Conservation (phyloP, 1,140 invertebrate species). For the Pseudomyrmex cubaensis region DNA sequence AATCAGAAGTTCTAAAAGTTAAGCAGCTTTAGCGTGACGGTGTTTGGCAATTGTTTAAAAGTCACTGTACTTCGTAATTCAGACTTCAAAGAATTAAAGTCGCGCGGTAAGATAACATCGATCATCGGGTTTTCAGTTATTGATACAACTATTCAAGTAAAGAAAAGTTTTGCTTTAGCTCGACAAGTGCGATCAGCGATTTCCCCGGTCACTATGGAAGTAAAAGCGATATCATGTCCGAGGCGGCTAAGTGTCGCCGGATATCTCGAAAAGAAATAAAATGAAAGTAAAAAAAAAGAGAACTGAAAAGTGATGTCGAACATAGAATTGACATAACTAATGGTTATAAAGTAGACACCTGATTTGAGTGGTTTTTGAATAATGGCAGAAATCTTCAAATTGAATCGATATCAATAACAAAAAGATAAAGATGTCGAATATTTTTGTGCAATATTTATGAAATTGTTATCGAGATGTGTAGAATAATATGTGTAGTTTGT, state of each 20-base stretch:
- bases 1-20: neutral
- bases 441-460: neutral
- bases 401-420: slow-evolving; percentile 29
- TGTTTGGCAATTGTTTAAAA: neutral
- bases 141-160: neutral
- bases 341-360: slow-evolving; percentile 50
- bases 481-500: too few species aligned
- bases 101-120: neutral
- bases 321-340: slow-evolving; percentile 57
- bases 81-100: neutral
- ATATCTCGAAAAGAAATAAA: slow-evolving; percentile 29
- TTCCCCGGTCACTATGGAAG: slow-evolving; percentile 22
- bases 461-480: neutral
- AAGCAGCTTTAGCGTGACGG: neutral
- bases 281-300: neutral
- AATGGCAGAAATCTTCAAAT: slow-evolving; percentile 37
- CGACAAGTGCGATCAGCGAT: neutral
- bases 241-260: slow-evolving; percentile 19
- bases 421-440: neutral
- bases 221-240: slow-evolving; percentile 50
- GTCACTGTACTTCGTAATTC: neutral
- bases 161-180: slow-evolving; percentile 28
- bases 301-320: slow-evolving; percentile 14
- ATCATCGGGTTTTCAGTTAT: neutral
- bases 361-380: slow-evolving; percentile 4